Percentiles rank a stretch among this genome's conserved stretches.
Conservation (phyloP, 2,888 invertebrate genomes). For the Rosalia funebris region DNA sequence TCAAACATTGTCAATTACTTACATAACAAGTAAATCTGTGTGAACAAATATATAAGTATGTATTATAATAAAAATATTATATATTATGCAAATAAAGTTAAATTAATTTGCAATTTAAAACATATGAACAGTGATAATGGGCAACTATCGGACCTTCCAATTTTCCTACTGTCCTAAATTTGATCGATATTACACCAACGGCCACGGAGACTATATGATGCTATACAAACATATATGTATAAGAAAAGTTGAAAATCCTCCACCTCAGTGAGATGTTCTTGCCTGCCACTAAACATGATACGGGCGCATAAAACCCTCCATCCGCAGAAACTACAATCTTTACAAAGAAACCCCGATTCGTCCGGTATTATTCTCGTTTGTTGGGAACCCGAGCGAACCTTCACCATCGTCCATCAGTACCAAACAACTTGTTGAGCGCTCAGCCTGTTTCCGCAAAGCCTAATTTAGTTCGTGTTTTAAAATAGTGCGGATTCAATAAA, state of each 20-base stretch:
- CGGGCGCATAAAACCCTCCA: not conserved
- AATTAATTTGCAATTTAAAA: no score
- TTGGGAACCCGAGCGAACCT: constrained; percentile 22
- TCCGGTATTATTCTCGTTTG: constrained; percentile 14
- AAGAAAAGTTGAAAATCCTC: not conserved
- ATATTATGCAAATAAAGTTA: no score
- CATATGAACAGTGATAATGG: no score
- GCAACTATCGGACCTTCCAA: no score
- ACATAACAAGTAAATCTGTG: no score
- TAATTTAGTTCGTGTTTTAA: not conserved
- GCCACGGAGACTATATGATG: no score
- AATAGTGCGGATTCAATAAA: not conserved
- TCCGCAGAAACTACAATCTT: constrained; percentile 22
- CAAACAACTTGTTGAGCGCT: constrained; percentile 20
- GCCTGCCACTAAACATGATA: not conserved
- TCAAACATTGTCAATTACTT: no score
- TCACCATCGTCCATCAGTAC: constrained; percentile 24
- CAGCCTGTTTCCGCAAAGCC: constrained; percentile 12
- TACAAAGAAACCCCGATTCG: constrained; percentile 23
- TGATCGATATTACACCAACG: no score
- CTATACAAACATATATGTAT: no score
- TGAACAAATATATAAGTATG: no score
- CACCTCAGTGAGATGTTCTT: not conserved
- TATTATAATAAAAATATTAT: no score
- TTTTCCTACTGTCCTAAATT: no score